Evolutionary conservation across 2,113 vertebrate species (phyloP).

Genomic region (Uropsilus gracilis): DNA sequence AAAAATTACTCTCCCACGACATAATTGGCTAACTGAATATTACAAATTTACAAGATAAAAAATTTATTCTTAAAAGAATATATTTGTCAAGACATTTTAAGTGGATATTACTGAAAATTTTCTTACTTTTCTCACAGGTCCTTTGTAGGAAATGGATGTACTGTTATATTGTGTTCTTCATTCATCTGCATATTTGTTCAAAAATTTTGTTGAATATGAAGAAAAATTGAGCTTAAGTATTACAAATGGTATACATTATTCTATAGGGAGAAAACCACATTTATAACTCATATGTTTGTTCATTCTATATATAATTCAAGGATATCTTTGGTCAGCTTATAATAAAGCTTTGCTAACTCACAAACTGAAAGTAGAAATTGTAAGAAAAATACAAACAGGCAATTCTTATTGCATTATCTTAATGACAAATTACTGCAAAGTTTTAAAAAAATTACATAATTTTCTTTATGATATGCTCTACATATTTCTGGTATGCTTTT

Average conservation of each 20-base stretch:
- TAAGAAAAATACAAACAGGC: conserved; percentile 25
- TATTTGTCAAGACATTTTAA: not conserved
- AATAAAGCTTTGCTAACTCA: conserved; percentile 52
- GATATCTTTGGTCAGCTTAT: conserved; percentile 63
- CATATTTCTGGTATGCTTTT: not conserved
- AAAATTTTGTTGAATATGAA: conserved; percentile 44
- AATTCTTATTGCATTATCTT: conserved; percentile 25
- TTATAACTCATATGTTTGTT: conserved; percentile 56
- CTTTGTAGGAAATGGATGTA: not conserved
- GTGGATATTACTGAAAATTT: not conserved
- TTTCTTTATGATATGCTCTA: not conserved
- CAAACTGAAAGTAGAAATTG: conserved; percentile 33
- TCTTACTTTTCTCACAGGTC: conserved; percentile 18
- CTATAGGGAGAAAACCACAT: conserved; percentile 54
- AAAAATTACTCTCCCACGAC: conserved; percentile 28
- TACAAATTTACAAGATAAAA: conserved; percentile 36
- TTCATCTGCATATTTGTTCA: conserved; percentile 15
- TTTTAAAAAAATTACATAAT: not conserved
- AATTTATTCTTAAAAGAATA: not conserved
- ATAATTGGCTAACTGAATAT: not conserved
- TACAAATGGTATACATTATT: conserved; percentile 57
- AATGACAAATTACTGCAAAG: conserved; percentile 11
- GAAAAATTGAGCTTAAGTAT: conserved; percentile 45
- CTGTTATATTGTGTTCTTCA: not conserved
- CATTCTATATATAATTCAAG: conserved; percentile 58